Conservation (phyloP, 2,797 vertebrate species). For the Platalea minor region DNA sequence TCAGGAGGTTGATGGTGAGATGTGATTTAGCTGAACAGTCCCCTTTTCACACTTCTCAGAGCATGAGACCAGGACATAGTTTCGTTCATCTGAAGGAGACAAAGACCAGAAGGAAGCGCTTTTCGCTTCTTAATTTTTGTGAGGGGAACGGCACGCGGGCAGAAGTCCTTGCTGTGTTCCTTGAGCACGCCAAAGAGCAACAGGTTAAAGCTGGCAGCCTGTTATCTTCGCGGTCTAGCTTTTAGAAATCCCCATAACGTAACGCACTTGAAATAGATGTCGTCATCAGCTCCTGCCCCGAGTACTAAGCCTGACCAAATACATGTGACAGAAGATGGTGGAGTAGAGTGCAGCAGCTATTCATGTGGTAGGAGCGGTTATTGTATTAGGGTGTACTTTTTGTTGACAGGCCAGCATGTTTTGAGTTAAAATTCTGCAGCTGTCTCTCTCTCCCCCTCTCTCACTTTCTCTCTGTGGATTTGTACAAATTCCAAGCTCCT, state of each 20-base stretch:
- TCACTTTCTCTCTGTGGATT: slow-evolving; percentile 67
- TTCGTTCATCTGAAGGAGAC: neutral
- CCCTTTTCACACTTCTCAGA: slow-evolving; percentile 15
- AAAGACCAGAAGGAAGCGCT: neutral
- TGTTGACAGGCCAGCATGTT: slow-evolving; percentile 72
- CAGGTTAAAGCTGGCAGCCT: slow-evolving; percentile 65
- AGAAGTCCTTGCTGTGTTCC: slow-evolving; percentile 18
- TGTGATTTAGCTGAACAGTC: slow-evolving; percentile 34
- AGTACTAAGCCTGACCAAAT: slow-evolving; percentile 71
- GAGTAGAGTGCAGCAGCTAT: slow-evolving; percentile 72
- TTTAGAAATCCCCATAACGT: slow-evolving; percentile 77
- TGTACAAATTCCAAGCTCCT: slow-evolving; percentile 74
- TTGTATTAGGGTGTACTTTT: slow-evolving; percentile 70
- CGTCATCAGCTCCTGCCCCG: slow-evolving; percentile 75
- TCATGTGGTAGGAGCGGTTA: slow-evolving; percentile 76
- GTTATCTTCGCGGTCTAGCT: slow-evolving; percentile 70
- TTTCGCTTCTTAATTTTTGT: neutral
- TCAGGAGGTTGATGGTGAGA: slow-evolving; percentile 36
- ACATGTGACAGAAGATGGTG: slow-evolving; percentile 79
- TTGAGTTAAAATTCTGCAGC: slow-evolving; percentile 81
- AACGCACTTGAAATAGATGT: slow-evolving; percentile 84
- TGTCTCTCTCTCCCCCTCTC: slow-evolving; percentile 69
- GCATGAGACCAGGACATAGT: slow-evolving; percentile 19
- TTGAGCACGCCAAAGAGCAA: slow-evolving; percentile 39
- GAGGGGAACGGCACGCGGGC: neutral